phyloP scores from a whole-genome alignment of 2,888 invertebrate species.

The Argyresthia goedartella region DNA sequence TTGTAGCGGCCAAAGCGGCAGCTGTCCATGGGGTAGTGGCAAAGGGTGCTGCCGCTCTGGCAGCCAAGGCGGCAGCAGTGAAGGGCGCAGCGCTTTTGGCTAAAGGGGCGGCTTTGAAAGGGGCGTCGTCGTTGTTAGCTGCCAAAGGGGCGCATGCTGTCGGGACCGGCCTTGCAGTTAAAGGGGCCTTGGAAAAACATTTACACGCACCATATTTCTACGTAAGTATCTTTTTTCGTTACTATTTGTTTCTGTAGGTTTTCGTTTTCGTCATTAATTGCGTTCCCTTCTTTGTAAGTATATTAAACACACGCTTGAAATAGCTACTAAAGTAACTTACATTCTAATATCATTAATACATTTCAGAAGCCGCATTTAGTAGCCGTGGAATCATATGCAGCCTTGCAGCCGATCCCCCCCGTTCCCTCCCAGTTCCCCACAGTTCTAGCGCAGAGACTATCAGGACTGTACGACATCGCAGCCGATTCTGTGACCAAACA shows the following conservation, averaged over 20 bases:
- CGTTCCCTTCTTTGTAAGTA: too few species aligned
- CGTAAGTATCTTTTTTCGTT: too few species aligned
- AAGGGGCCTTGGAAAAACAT: too few species aligned
- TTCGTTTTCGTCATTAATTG: too few species aligned
- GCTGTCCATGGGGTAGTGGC: not conserved
- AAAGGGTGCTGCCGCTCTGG: slow-evolving; percentile 9
- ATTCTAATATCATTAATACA: not conserved
- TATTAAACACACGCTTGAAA: too few species aligned
- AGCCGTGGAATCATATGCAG: not conserved
- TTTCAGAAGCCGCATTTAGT: not conserved
- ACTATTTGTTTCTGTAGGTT: too few species aligned
- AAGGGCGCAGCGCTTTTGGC: not conserved
- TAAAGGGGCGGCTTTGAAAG: not conserved
- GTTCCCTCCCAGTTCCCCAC: slow-evolving; percentile 5
- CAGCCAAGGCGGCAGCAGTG: slow-evolving; percentile 6
- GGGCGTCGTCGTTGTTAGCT: not conserved
- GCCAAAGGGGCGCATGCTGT: not conserved
- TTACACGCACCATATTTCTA: too few species aligned
- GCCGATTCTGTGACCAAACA: slow-evolving; percentile 8
- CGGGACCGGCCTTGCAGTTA: too few species aligned
- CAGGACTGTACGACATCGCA: slow-evolving; percentile 6
- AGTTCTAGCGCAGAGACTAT: slow-evolving; percentile 8
- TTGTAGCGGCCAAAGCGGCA: slow-evolving; percentile 10
- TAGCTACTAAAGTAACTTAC: too few species aligned
- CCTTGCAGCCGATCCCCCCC: not conserved